These are phyloP conservation scores for Xiphydria camelus DNA, from an alignment of 2,888 invertebrate species.

Conservation along the genomic window DNA sequence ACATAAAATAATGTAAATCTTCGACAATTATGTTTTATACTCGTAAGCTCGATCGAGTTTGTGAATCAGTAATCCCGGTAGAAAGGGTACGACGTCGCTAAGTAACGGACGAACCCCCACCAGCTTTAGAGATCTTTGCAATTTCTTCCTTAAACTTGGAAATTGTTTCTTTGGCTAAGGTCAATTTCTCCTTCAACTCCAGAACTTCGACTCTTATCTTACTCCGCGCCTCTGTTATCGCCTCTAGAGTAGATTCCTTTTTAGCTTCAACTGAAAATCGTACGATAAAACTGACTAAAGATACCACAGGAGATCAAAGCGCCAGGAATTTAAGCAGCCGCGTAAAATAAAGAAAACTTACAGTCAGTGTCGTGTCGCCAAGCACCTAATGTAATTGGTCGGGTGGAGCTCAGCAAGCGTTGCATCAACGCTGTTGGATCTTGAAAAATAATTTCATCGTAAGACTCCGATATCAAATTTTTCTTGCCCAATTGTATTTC, in stretches of 20 bases:
- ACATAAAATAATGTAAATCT: too few relatives aligned
- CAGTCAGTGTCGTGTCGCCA: conserved; percentile 90
- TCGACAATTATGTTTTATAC: too few relatives aligned
- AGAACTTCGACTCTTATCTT: conserved; percentile 82
- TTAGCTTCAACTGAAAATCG: conserved; percentile 84
- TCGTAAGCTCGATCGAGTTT: too few relatives aligned
- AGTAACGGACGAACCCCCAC: conserved; percentile 35
- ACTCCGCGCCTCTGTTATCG: conserved; percentile 76
- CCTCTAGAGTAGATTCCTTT: conserved; percentile 77
- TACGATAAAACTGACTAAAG: too few relatives aligned
- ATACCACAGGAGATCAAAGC: too few relatives aligned
- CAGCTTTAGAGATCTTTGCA: conserved; percentile 56
- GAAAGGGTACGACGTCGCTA: too few relatives aligned
- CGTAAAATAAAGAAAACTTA: too few relatives aligned
- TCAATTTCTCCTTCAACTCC: conserved; percentile 82
- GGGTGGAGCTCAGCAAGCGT: conserved; percentile 77
- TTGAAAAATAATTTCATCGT: conserved; percentile 94
- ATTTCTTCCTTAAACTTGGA: conserved; percentile 81
- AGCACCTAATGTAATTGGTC: conserved; percentile 71
- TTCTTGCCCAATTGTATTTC: conserved; percentile 64
- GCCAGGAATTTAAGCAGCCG: too few relatives aligned
- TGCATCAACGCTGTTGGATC: conserved; percentile 91
- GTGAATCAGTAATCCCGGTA: too few relatives aligned
- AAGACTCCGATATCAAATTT: conserved; percentile 86
- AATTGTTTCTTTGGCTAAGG: conserved; percentile 84